A percentile compares a stretch with the other conserved stretches of the same genome.
These are phyloP conservation scores for Clarias pachynema DNA, from an alignment of 2,797 vertebrate genomes.

Conservation along the genomic window DNA sequence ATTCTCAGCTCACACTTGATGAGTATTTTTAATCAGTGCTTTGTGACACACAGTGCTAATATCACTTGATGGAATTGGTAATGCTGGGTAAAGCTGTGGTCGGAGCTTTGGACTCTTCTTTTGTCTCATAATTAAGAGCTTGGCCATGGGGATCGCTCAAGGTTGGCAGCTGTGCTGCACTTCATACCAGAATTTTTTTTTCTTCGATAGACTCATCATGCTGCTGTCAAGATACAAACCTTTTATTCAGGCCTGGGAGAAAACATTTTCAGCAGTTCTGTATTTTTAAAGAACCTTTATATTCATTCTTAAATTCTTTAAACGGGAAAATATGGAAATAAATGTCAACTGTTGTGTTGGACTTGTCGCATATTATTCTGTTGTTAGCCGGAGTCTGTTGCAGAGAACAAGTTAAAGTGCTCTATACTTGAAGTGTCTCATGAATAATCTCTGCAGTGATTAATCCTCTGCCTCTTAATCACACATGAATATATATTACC, in stretches of 20 bases:
- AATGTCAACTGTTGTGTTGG: neutral
- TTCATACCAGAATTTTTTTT: neutral
- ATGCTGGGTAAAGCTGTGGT: neutral
- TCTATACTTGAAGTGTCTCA: slow-evolving; percentile 15
- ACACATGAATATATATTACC: slow-evolving; percentile 22
- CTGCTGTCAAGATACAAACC: neutral
- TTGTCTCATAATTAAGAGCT: slow-evolving; percentile 43
- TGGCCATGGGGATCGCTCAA: slow-evolving; percentile 2
- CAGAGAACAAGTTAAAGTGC: neutral
- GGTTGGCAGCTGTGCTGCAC: slow-evolving; percentile 3
- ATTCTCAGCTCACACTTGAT: slow-evolving; percentile 10
- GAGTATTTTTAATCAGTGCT: slow-evolving; percentile 29
- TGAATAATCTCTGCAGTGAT: slow-evolving; percentile 39
- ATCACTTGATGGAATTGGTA: slow-evolving; percentile 12
- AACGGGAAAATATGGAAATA: neutral
- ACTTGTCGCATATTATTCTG: neutral
- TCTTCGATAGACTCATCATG: neutral
- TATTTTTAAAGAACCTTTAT: neutral
- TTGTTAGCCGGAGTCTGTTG: neutral
- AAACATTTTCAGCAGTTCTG: neutral
- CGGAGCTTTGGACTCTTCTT: slow-evolving; percentile 23
- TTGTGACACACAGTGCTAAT: slow-evolving; percentile 31
- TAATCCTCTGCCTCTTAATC: slow-evolving; percentile 30
- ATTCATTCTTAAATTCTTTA: neutral
- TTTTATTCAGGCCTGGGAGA: neutral